A percentile compares a stretch with the other conserved stretches of the same genome.
Evolutionary conservation across 2,888 invertebrate genomes (phyloP).

Genomic region (Drosophila sordidula): DNA sequence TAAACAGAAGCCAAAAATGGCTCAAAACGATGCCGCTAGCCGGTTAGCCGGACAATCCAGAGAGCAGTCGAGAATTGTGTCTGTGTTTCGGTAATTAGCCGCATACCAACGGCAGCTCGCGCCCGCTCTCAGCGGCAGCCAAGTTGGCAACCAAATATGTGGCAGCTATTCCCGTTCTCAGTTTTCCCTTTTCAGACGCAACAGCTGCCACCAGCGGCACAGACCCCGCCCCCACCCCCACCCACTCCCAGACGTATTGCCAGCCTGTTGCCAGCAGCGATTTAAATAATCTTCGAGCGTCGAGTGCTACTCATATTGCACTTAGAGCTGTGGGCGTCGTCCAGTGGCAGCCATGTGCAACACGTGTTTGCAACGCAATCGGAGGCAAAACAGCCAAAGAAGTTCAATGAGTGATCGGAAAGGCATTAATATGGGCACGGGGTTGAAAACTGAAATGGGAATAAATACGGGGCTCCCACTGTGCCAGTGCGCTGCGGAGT

Average conservation of each 20-base stretch:
- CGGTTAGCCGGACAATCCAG: conserved; percentile 11
- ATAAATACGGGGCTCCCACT: conserved; percentile 3
- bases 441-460: not conserved
- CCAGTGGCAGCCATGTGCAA: conserved; percentile 74
- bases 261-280: conserved; percentile 47
- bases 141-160: conserved; percentile 9
- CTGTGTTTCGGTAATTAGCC: conserved; percentile 59
- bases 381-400: conserved; percentile 46
- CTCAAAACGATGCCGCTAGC: conserved; percentile 25
- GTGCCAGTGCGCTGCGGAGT: conserved; percentile 1
- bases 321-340: conserved; percentile 57
- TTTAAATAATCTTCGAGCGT: conserved; percentile 68
- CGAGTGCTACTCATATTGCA: conserved; percentile 78
- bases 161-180: conserved; percentile 4
- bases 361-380: conserved; percentile 75
- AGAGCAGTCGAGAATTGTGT: conserved; percentile 20
- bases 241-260: not conserved
- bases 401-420: conserved; percentile 64
- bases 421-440: conserved; percentile 7
- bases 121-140: conserved; percentile 12
- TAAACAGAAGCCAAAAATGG: conserved; percentile 55
- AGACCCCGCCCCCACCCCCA: conserved; percentile 2
- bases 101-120: conserved; percentile 26
- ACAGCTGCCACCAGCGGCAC: conserved; percentile 45
- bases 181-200: conserved; percentile 23